Evolutionary conservation across 2,113 vertebrate species (phyloP).

Genomic region (Chlorocebus sabaeus): DNA sequence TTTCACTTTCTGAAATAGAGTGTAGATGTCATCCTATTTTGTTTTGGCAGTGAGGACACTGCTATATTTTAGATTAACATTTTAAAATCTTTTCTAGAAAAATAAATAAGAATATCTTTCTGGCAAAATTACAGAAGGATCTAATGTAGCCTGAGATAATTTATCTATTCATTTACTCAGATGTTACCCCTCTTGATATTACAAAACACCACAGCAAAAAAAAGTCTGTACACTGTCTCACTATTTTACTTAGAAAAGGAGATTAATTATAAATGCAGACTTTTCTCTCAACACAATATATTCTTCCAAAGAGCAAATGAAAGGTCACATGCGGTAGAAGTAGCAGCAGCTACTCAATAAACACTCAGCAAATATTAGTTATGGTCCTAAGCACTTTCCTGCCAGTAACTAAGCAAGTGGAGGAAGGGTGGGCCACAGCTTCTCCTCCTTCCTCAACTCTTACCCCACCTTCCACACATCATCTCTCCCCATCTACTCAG

Average conservation of each 20-base stretch:
- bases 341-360: neutral
- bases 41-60: neutral
- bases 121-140: neutral
- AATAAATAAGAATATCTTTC: neutral
- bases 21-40: neutral
- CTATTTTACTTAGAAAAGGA: slow-evolving; percentile 6
- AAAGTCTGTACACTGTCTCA: neutral
- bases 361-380: too few relatives aligned
- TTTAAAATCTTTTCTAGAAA: neutral
- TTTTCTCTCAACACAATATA: neutral
- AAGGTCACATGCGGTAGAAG: neutral
- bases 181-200: neutral
- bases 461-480: neutral
- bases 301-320: neutral
- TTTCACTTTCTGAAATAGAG: slow-evolving; percentile 6
- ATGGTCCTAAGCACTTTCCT: neutral
- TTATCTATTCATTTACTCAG: neutral
- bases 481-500: neutral
- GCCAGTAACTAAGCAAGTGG: neutral
- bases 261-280: neutral
- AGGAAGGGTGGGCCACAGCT: neutral
- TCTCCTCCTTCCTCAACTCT: neutral
- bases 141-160: neutral
- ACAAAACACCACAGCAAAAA: neutral
- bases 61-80: neutral